Conservation (phyloP, 2,113 vertebrate species). For the Chamaetylas fuelleborni region DNA sequence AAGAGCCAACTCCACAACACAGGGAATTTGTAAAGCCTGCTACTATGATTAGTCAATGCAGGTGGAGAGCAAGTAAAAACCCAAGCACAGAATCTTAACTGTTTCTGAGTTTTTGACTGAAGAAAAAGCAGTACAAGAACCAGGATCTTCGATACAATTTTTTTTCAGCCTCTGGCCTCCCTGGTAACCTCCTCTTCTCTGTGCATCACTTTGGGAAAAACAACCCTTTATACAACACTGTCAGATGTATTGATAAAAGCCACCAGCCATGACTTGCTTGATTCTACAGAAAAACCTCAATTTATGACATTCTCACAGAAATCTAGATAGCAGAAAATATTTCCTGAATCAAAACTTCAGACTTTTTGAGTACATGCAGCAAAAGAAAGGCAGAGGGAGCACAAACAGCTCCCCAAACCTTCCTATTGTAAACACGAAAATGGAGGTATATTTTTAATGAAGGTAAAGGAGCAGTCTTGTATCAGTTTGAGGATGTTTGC, state of each 20-base stretch:
- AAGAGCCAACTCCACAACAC: neutral
- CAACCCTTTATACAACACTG: neutral
- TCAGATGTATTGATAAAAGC: neutral
- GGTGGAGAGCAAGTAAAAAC: neutral
- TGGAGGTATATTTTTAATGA: neutral
- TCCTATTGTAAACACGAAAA: neutral
- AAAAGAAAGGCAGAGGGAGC: neutral
- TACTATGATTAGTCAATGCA: neutral
- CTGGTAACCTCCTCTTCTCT: neutral
- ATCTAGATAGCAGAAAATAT: neutral
- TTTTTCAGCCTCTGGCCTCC: neutral
- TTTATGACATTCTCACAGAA: neutral
- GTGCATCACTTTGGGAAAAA: neutral
- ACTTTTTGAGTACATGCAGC: neutral
- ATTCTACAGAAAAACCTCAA: neutral
- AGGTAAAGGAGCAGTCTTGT: neutral
- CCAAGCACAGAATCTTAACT: neutral
- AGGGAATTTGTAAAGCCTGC: neutral
- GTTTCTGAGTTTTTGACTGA: neutral
- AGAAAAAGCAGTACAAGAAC: neutral
- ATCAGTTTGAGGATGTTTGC: neutral
- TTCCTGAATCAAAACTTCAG: neutral
- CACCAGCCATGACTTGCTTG: neutral
- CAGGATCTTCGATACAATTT: neutral
- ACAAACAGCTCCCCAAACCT: neutral